These are phyloP conservation scores for Canis aureus DNA, from an alignment of 2,113 vertebrate genomes.

Conservation along the genomic window DNA sequence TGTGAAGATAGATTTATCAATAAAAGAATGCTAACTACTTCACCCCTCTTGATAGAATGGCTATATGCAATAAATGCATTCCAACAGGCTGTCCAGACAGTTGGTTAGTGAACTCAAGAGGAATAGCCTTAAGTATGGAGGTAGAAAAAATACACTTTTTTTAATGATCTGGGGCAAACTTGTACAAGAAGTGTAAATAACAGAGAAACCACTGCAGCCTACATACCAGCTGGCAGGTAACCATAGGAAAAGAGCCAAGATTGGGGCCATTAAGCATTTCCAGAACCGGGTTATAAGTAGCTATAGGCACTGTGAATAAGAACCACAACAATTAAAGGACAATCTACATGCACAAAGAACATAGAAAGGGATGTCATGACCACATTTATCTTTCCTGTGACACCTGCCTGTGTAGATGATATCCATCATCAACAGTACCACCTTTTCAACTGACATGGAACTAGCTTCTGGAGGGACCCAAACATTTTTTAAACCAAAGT, in stretches of 20 bases:
- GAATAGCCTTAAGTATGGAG: neutral
- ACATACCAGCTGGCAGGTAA: neutral
- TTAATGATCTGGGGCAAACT: neutral
- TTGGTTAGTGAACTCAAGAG: neutral
- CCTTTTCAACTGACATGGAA: neutral
- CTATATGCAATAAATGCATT: neutral
- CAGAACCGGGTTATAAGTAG: neutral
- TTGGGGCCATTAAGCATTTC: neutral
- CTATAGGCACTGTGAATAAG: neutral
- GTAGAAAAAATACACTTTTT: neutral
- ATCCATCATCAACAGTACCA: neutral
- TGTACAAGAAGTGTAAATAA: neutral
- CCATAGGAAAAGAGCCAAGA: neutral
- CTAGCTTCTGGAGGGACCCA: neutral
- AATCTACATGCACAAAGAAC: neutral
- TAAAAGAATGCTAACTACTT: neutral
- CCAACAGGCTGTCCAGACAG: neutral
- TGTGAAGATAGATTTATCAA: neutral
- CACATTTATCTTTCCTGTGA: neutral
- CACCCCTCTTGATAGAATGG: neutral
- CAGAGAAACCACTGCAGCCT: neutral
- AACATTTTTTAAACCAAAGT: constrained; percentile 1
- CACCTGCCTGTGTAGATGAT: neutral
- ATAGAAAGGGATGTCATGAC: neutral
- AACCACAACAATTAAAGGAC: neutral